Evolutionary conservation across 1,140 invertebrate species (phyloP), one percentile per base, ranked within the genome.

Genomic region (Trichoplusia ni): DNA sequence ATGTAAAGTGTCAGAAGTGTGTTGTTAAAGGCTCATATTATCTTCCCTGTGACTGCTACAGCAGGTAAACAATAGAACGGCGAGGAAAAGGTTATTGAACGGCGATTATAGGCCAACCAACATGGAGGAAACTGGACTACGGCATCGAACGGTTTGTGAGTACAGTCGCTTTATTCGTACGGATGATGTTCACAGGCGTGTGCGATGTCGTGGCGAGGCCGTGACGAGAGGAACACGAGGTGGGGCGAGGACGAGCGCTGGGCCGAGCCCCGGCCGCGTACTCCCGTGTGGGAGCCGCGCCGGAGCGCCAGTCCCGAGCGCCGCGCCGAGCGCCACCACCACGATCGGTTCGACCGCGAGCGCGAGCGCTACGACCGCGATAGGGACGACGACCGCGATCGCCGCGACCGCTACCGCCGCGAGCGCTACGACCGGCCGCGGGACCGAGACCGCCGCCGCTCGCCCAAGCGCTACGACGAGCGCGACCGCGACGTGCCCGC

Each of bases 131-230:
- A 25, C n/a, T 37, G 54, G 23, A 58, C 59, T 40, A 21, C 44
- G 27, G 59, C 25, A 46, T 29, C 69, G 59, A 64, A 65, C 42
- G 69, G 69, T 69, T 72, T 68, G 78, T 81, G 67, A 77, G 77
- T 81, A 77, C 67, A 40, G 29, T 64, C 54, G 69, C 81, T 84
- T 82, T 67, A 86, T 77, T 62, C 59, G 64, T 76, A 70, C 71
- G 72, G 71, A 58, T 75, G 82, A 81, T 89, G 81, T 90, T 90
- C 84, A 66, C 86, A 90, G 86, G 83, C 72, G 51, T 54, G 67
- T 70, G 67, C 72, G 67, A 90, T 90, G 87, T 90, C 85, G 72
- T 86, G 87, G 85, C 78, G 86, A 21, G 76, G 76, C 35, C 73
- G 85, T 16, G 82, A 87, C 44, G 87, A 88, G 38, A 77, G 82